Evolutionary conservation across 2,888 invertebrate species (phyloP), one percentile per base, ranked within the genome.

Genomic region (Galerucella nymphaeae): DNA sequence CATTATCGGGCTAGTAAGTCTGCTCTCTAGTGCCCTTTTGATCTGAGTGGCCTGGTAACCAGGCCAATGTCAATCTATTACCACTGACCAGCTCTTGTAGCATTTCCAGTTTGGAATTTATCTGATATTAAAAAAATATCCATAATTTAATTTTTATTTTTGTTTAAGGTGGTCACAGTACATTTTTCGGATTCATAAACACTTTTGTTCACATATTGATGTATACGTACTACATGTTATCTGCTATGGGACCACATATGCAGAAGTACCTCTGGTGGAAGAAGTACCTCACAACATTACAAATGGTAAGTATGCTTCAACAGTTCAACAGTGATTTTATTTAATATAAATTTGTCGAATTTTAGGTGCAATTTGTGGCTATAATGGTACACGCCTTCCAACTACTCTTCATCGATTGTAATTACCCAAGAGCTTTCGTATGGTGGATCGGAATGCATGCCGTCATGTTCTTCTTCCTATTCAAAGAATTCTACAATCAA

Each of bases 401-500:
- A 85, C 90, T 97, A 78, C 89, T 97, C 79, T 94, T 96, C 89
- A 92, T 93, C 82, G 94, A 96, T 71, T 98, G 97, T 90, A 92
- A 96, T 86, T 98, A 97, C 88, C 97, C 97, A 67, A 90, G 93
- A 81, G 95, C 94, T n/a, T 96, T 96, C 87, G 95, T 95, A 78
- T 96, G 95, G 95, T 97, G 95, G 95, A 98, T 98, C 85, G 96
- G 96, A 72, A 92, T 95, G 89, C 97, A 98, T 87, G 97, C 97
- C 1, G 92, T 97, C 78, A 94, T 98, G 92, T 98, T 98, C 92
- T 94, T 96, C 90, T 93, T 96, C 90, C 90, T 98, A 75, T 98
- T 98, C 90, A 94, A 93, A 84, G 94, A 97, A 86, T 98, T 97
- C 89, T 98, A 97, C 90, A 93, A 93, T 84, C 91, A 94, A 85